Conservation (phyloP, 2,113 vertebrate genomes). For the Colaptes auratus region DNA sequence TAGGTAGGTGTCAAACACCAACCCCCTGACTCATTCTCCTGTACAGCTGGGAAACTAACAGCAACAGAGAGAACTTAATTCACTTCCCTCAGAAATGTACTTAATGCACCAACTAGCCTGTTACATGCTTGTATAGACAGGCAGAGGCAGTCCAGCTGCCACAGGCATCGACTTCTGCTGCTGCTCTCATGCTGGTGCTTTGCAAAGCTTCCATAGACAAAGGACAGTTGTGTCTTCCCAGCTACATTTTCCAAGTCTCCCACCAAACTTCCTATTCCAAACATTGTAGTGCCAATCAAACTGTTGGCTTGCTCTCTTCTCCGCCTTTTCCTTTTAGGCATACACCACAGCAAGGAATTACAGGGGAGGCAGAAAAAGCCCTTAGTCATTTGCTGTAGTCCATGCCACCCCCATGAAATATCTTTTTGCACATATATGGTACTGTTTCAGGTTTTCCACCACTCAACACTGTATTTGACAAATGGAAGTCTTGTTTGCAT, state of each 20-base stretch:
- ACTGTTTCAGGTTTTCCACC: not conserved
- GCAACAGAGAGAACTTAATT: not conserved
- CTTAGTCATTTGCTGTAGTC: not conserved
- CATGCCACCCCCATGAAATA: fast-evolving
- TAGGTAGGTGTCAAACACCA: not conserved
- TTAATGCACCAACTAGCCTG: not conserved
- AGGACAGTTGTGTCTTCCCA: not conserved
- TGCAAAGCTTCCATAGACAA: not conserved
- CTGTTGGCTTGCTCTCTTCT: not conserved
- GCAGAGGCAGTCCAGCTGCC: not conserved
- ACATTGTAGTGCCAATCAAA: not conserved
- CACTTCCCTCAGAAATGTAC: not conserved
- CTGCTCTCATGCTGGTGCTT: not conserved
- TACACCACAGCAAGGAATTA: not conserved
- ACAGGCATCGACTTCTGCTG: not conserved
- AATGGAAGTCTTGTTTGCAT: not conserved
- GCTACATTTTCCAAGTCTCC: not conserved
- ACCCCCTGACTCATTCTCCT: not conserved
- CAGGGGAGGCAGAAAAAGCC: not conserved
- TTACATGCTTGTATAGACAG: too few relatives aligned
- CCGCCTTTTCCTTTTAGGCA: not conserved
- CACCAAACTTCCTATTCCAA: not conserved
- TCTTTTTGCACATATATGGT: fast-evolving
- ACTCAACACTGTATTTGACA: not conserved
- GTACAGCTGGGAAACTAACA: not conserved